A percentile compares a stretch with the other conserved stretches of the same genome.
These are phyloP conservation scores for Leptopterna dolabrata DNA, from an alignment of 2,888 invertebrate species.

Conservation along the genomic window DNA sequence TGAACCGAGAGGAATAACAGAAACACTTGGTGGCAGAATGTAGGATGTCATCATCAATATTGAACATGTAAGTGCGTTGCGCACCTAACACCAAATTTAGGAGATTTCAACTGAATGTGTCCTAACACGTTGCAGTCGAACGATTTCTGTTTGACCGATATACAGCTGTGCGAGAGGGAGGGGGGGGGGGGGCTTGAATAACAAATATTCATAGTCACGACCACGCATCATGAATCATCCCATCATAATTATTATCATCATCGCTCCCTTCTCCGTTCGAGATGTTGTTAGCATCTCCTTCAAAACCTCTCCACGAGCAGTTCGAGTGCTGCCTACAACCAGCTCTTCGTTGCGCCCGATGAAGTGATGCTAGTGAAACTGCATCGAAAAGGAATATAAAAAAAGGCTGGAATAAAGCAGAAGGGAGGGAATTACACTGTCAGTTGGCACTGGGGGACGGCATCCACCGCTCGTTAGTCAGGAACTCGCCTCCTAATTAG, in stretches of 20 bases:
- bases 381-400: not conserved
- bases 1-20: no score
- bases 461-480: constrained; percentile 21
- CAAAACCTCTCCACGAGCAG: not conserved
- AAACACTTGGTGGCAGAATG: no score
- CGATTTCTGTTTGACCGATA: no score
- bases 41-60: no score
- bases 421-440: not conserved
- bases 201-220: not conserved
- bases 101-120: no score
- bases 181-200: not conserved
- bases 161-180: no score
- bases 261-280: not conserved
- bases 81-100: no score
- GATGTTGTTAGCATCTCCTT: not conserved
- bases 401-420: not conserved
- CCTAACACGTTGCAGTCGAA: no score
- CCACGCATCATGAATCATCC: not conserved
- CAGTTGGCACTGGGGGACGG: not conserved
- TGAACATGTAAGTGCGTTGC: no score
- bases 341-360: not conserved
- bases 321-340: not conserved
- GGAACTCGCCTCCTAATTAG: constrained; percentile 23
- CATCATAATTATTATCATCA: not conserved
- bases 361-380: not conserved